Evolutionary conservation across 2,797 vertebrate genomes (phyloP).

Genomic region (Leucoraja ocellata): DNA sequence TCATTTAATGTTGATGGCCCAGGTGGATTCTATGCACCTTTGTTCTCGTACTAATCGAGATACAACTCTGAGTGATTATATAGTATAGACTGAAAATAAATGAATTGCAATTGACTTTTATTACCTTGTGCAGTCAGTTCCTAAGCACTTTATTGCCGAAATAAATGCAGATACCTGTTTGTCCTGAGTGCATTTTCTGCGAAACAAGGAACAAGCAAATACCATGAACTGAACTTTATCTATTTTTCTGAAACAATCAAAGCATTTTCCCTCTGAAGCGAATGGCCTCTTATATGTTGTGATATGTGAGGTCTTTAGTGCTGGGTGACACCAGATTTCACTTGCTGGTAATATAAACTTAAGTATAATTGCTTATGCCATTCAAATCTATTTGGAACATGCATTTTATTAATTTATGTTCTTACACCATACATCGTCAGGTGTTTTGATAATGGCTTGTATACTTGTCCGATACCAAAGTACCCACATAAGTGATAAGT

Average conservation of each 20-base stretch:
- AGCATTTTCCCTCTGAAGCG: neutral
- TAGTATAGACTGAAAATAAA: neutral
- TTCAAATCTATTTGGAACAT: neutral
- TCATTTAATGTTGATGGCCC: neutral
- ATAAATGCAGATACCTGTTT: neutral
- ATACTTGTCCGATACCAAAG: neutral
- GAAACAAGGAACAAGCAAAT: neutral
- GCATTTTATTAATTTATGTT: neutral
- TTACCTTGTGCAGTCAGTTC: neutral
- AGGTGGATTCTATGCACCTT: neutral
- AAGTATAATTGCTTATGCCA: neutral
- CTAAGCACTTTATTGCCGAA: neutral
- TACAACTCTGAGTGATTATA: neutral
- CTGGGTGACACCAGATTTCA: neutral
- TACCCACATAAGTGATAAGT: neutral
- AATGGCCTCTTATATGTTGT: neutral
- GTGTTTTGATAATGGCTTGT: no score
- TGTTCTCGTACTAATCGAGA: neutral
- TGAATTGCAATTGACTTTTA: constrained; percentile 17
- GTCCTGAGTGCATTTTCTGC: neutral
- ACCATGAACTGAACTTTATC: neutral
- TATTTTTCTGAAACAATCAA: neutral
- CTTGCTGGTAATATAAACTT: neutral
- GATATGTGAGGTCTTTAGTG: neutral
- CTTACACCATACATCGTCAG: neutral